These are phyloP conservation scores for Tonatia bakeri DNA, from an alignment of 2,113 vertebrate species.

Conservation along the genomic window DNA sequence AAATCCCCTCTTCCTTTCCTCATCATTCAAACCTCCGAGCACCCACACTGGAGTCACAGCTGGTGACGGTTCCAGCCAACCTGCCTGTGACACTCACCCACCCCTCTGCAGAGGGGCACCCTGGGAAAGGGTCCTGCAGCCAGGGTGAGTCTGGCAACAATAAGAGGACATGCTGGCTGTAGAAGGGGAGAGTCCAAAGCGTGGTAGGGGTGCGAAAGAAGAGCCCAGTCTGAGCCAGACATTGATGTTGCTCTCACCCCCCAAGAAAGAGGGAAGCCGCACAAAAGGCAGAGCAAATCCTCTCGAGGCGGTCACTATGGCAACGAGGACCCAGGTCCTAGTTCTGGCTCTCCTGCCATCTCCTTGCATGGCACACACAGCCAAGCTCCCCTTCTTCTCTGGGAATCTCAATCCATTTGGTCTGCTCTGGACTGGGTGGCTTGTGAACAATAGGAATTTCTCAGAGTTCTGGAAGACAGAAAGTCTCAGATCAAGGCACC, in stretches of 20 bases:
- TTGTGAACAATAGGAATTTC: background rate
- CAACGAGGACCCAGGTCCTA: background rate
- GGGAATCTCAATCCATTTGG: background rate
- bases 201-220: background rate
- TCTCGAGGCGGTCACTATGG: background rate
- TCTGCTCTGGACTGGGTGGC: background rate
- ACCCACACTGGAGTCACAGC: background rate
- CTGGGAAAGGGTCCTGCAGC: background rate
- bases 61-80: background rate
- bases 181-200: background rate
- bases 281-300: background rate
- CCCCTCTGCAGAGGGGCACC: background rate
- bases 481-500: background rate
- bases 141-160: background rate
- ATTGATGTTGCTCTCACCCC: background rate
- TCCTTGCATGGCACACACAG: background rate
- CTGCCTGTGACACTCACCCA: background rate
- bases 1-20: background rate
- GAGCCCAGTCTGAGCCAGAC: background rate
- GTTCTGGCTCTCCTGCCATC: background rate
- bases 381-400: background rate
- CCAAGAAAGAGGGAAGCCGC: background rate
- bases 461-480: background rate
- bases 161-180: background rate
- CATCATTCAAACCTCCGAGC: background rate